Base-by-base conservation (phyloP, 2,888 invertebrate genomes). In the Hyalella azteca region DNA sequence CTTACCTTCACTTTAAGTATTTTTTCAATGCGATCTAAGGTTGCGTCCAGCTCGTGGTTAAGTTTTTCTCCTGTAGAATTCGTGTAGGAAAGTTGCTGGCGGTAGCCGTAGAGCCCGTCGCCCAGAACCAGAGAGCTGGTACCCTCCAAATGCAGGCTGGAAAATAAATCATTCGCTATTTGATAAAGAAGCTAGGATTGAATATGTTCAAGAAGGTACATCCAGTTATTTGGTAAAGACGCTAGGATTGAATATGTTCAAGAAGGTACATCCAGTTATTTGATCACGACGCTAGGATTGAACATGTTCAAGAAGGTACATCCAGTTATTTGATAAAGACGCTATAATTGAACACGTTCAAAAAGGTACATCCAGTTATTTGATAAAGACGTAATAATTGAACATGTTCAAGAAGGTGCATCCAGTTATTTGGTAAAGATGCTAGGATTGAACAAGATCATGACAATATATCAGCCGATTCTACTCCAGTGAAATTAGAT, bases 141-240 rank as follows among this genome's bases (percentile, higher is more conserved):
- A 5, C 73, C 66, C 19, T 79, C 48, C 48, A 50, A 41, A 36
- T 48, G 39, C 41, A 79, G 36, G 19, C 79, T 79, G 78, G 15
- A 77, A 7, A 73, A 36, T 29, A 29, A 15, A 73, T 73, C n/a
- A n/a, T n/a, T n/a, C n/a, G n/a, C n/a, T n/a, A n/a, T n/a, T n/a
- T n/a, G n/a, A n/a, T n/a, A n/a, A n/a, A n/a, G n/a, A n/a, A n/a
- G n/a, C n/a, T n/a, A n/a, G n/a, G n/a, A 49, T 22, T 26, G 4
- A 54, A 54, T 26, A 54, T 1, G 26, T 26, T 26, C 22, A 54
- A 13, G 49, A n/a, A 49, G 9, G 19, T 9, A 9, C 4, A 49
- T 49, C 4, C 15, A 49, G 49, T 4, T 9, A 15, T 4, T n/a
- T n/a, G n/a, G n/a, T n/a, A n/a, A n/a, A n/a, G n/a, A n/a, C n/a